Conservation (phyloP, 2,113 vertebrate genomes). For the Phyllostomus discolor region DNA sequence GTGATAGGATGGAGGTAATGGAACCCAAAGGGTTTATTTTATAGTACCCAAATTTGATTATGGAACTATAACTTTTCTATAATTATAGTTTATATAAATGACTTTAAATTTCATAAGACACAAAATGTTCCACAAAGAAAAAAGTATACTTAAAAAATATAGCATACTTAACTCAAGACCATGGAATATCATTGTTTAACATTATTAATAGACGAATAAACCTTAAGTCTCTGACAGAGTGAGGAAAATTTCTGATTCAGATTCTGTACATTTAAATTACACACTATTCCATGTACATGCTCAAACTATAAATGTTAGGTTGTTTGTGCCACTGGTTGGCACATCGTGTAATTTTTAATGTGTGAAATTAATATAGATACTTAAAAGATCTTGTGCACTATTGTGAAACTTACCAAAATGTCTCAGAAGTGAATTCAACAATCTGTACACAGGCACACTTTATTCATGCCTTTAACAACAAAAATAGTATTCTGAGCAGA, state of each 20-base stretch:
- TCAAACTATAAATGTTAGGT: background rate
- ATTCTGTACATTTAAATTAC: constrained; percentile 50
- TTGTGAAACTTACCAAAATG: constrained; percentile 95
- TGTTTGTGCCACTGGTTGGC: constrained; percentile 69
- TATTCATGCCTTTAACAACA: constrained; percentile 33
- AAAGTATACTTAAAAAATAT: background rate
- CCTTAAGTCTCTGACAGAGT: background rate
- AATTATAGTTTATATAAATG: background rate
- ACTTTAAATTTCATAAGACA: background rate
- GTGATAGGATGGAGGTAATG: background rate
- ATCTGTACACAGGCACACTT: constrained; percentile 55
- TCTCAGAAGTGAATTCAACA: constrained; percentile 90
- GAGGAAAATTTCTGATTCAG: background rate
- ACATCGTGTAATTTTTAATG: constrained; percentile 73
- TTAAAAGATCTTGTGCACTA: constrained; percentile 87
- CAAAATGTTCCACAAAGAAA: background rate
- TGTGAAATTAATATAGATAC: constrained; percentile 72
- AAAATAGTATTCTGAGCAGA: constrained; percentile 76
- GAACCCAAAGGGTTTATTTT: background rate
- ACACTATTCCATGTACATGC: constrained; percentile 42
- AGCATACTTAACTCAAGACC: background rate
- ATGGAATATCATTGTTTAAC: background rate
- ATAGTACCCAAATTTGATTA: background rate
- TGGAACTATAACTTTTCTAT: background rate
- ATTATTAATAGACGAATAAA: constrained; percentile 28